phyloP scores from a whole-genome alignment of 2,113 vertebrate species.

The Panurus biarmicus region DNA sequence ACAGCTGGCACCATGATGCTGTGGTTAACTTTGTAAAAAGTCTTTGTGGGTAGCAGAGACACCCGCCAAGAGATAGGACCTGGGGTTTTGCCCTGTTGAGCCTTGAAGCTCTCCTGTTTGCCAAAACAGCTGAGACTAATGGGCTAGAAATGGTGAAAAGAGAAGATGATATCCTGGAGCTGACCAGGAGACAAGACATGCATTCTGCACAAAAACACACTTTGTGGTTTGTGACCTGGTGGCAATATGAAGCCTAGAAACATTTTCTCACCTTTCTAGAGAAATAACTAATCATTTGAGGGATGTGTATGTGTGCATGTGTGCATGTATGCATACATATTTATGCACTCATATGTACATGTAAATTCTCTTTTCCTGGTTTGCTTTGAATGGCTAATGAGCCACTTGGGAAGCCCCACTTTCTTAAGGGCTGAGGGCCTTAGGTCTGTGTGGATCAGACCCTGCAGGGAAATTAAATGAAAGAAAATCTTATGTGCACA shows the following conservation, averaged over 20 bases:
- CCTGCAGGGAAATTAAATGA: not conserved
- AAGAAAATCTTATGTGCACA: not conserved
- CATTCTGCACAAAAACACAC: not conserved
- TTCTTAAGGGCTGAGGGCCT: not conserved
- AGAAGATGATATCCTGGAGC: not conserved
- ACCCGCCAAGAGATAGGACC: not conserved
- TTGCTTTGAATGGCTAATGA: not conserved
- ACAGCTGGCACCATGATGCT: not conserved
- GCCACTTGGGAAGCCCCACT: not conserved
- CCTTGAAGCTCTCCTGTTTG: not conserved
- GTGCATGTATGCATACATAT: not conserved
- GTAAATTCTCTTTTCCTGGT: not conserved
- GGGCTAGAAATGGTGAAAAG: not conserved
- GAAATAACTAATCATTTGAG: not conserved
- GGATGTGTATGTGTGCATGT: not conserved
- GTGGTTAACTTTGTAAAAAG: not conserved
- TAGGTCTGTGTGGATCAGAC: not conserved
- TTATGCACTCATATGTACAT: rapidly evolving
- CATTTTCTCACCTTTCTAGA: not conserved
- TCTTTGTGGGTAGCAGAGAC: not conserved
- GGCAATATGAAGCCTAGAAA: not conserved
- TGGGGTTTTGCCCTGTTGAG: not conserved
- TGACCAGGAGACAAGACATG: not conserved
- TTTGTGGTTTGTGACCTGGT: not conserved
- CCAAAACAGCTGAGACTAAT: not conserved